These are phyloP conservation scores for Eupithecia vulgata DNA, from an alignment of 2,888 invertebrate genomes.

Conservation along the genomic window DNA sequence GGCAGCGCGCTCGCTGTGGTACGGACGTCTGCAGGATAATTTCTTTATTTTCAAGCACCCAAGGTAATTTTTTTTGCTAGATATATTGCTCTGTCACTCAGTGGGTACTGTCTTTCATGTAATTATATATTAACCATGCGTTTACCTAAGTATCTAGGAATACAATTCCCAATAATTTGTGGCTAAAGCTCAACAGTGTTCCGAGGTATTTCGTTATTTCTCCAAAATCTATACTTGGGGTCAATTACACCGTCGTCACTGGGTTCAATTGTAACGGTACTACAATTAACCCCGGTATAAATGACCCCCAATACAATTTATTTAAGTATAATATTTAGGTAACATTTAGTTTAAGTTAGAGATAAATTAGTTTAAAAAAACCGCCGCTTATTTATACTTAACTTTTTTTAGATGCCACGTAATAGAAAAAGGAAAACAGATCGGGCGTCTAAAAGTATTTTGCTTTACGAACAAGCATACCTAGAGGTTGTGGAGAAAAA, in stretches of 20 bases:
- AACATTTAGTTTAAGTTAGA: neutral
- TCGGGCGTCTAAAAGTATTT: conserved; percentile 1
- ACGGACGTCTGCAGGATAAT: neutral
- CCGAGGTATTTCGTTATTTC: neutral
- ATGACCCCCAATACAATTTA: neutral
- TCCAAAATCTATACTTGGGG: too few relatives aligned
- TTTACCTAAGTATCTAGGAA: too few relatives aligned
- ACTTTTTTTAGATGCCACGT: neutral
- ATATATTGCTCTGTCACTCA: too few relatives aligned
- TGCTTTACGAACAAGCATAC: conserved; percentile 1
- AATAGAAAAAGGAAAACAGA: conserved; percentile 1
- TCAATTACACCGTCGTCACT: too few relatives aligned
- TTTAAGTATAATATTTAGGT: neutral
- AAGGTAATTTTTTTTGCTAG: neutral
- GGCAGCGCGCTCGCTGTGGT: conserved; percentile 1
- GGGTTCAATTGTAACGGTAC: too few relatives aligned
- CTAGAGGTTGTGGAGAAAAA: conserved; percentile 1
- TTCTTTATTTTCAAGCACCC: conserved; percentile 3
- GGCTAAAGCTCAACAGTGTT: too few relatives aligned
- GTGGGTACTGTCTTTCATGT: too few relatives aligned
- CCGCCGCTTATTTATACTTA: neutral
- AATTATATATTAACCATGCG: too few relatives aligned
- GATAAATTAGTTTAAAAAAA: too few relatives aligned
- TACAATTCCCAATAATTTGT: too few relatives aligned
- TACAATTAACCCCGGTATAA: neutral